Evolutionary conservation across 2,113 vertebrate genomes (phyloP), one percentile per base, ranked within the genome.

Genomic region (Sinocyclocheilus maitianheensis): DNA sequence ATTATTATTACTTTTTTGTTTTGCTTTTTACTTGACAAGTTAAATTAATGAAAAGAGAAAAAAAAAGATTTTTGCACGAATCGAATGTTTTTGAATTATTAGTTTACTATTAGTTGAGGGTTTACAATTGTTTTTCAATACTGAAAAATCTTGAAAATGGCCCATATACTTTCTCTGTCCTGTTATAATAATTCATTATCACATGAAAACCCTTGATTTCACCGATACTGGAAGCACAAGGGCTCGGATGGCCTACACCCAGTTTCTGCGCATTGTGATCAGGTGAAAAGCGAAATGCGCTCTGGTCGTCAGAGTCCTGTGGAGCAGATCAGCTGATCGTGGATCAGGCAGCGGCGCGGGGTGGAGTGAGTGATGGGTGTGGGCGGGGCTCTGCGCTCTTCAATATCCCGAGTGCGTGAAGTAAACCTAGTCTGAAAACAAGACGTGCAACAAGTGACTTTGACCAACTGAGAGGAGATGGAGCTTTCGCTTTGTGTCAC

Each of bases 371-470:
- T 5, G 46, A 30, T 5, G 48, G 22, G 34, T 24, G 82, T 89
- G 91, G 94, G 93, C 89, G 92, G 90, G 89, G 87, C 75, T 71
- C 53, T 74, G 77, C 79, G 43, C 89, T 88, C 86, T 82, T 58
- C 58, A 77, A 89, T 84, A 89, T 92, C 93, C 92, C 92, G 92
- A 58, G 86, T 81, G 89, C 78, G 83, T 90, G 43, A 88, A 90
- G 84, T 89, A 67, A 71, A 72, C 37, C 81, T 81, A 86, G 46
- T 83, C 84, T 86, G 79, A 87, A 89, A 92, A 90, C 91, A 89
- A 90, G 78, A 85, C 81, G n/a, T 46, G 81, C 89, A 89, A 78
- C 71, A 85, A 72, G 90, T 90, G 77, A 91, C 93, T 90, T 93
- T 91, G 81, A 87, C 8, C 62, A 80, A 85, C 87, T 84, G 77